Evolutionary conservation across 1,140 invertebrate genomes (phyloP).

Genomic region (Lanistes nyassanus): DNA sequence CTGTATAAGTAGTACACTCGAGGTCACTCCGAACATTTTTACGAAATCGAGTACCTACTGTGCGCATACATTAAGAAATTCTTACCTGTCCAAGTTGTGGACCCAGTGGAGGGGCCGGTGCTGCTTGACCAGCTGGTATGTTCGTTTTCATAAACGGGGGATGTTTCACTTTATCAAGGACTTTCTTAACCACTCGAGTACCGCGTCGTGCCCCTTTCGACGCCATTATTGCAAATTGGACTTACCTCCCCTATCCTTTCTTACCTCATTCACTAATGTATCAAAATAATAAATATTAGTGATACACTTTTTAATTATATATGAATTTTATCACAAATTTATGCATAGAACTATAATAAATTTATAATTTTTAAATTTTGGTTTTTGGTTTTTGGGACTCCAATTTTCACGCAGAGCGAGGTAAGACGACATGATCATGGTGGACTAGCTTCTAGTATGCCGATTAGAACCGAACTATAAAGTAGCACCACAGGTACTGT

Average conservation of each 20-base stretch:
- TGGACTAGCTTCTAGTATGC: too few species aligned
- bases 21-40: too few species aligned
- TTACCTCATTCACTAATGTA: constrained; percentile 11
- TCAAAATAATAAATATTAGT: neutral
- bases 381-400: too few species aligned
- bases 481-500: too few species aligned
- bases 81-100: constrained; percentile 89
- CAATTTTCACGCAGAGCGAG: too few species aligned
- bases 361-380: too few species aligned
- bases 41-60: too few species aligned
- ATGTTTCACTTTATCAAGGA: constrained; percentile 42
- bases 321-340: neutral
- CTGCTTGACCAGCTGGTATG: constrained; percentile 88
- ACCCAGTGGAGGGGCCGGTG: constrained; percentile 88
- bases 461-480: too few species aligned
- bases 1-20: too few species aligned
- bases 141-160: constrained; percentile 73
- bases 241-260: constrained; percentile 15
- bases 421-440: too few species aligned
- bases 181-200: constrained; percentile 39
- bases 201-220: constrained; percentile 19
- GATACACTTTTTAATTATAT: neutral
- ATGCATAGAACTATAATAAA: neutral
- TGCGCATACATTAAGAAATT: too few species aligned
- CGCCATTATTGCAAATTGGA: constrained; percentile 25